A percentile compares a stretch with the other conserved stretches of the same genome.
Conservation (phyloP, 2,797 vertebrate species). For the Coreius guichenoti region DNA sequence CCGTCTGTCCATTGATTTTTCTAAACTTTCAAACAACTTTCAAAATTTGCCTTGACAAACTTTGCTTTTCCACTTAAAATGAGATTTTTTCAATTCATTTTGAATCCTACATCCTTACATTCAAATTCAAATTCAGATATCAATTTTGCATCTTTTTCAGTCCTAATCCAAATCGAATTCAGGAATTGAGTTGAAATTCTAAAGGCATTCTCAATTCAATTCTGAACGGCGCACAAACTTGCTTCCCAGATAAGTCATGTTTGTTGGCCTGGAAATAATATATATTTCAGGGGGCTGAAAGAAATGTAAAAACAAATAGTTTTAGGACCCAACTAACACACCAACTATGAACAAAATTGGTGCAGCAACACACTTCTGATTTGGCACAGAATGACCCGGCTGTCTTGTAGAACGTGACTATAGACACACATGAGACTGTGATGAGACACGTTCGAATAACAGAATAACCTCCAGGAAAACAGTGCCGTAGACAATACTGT, state of each 20-base stretch:
- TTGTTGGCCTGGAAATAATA: not conserved
- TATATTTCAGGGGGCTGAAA: not conserved
- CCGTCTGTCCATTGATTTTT: too few species aligned
- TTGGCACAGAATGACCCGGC: not conserved
- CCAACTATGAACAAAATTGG: not conserved
- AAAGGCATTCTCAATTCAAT: not conserved
- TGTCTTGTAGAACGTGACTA: conserved; percentile 52
- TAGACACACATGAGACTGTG: conserved; percentile 4
- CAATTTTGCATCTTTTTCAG: not conserved
- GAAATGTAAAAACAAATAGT: not conserved
- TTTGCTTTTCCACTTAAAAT: not conserved
- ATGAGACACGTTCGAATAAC: conserved; percentile 19
- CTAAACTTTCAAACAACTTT: not conserved
- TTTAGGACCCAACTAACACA: not conserved
- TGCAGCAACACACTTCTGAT: not conserved
- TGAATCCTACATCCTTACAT: not conserved
- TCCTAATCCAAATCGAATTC: not conserved
- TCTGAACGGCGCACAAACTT: not conserved
- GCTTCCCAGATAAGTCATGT: not conserved
- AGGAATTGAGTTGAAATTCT: not conserved
- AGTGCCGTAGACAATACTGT: conserved; percentile 47
- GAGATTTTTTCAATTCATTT: not conserved
- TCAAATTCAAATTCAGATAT: not conserved
- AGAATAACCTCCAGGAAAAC: conserved; percentile 42
- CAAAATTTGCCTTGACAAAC: not conserved